Conservation (phyloP, 2,113 vertebrate genomes). For the Marmota monax region DNA sequence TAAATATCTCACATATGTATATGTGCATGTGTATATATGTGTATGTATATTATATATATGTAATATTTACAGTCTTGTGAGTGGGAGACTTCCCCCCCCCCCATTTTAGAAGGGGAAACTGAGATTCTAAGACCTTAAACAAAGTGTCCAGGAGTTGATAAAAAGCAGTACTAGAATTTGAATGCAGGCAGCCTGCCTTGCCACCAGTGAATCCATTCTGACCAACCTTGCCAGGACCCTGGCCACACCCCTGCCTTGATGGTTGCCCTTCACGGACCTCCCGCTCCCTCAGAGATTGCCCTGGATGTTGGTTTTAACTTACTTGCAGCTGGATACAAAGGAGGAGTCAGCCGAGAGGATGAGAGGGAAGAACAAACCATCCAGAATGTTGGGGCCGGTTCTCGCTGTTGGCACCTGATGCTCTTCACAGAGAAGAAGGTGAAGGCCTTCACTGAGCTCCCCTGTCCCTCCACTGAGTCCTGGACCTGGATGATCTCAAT, state of each 20-base stretch:
- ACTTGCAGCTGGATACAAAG: not conserved
- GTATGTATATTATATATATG: not conserved
- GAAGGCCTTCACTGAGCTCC: not conserved
- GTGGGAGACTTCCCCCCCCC: no score
- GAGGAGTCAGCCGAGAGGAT: not conserved
- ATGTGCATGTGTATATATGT: not conserved
- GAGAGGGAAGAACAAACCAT: not conserved
- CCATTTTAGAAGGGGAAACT: not conserved
- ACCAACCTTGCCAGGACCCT: not conserved
- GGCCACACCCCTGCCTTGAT: not conserved
- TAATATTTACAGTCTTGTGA: not conserved
- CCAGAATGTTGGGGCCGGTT: not conserved
- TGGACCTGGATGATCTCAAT: not conserved
- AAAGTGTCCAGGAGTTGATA: not conserved
- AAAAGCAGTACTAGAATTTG: not conserved
- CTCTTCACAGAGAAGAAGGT: not conserved
- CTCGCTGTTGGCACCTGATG: accelerated
- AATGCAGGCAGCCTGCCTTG: not conserved
- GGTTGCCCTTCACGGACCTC: not conserved
- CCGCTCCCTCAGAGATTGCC: not conserved
- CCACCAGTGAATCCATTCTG: not conserved
- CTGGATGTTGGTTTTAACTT: not conserved
- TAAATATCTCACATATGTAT: no score
- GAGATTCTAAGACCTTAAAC: not conserved
- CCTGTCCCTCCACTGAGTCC: not conserved